These are phyloP conservation scores for Halcyon leucocephala DNA, from an alignment of 2,797 vertebrate genomes.

Conservation along the genomic window DNA sequence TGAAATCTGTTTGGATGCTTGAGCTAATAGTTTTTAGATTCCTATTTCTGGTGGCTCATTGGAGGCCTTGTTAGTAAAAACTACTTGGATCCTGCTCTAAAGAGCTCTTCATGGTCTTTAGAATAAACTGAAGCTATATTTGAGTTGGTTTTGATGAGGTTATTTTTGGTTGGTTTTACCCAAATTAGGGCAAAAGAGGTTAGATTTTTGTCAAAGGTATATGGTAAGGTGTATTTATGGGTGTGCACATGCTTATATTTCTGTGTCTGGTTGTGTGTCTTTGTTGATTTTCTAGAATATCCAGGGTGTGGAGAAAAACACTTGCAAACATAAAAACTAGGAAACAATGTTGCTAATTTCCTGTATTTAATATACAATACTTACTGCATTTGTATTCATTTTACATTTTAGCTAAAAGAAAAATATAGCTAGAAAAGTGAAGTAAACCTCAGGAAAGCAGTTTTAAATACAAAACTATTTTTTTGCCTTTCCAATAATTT, in stretches of 20 bases:
- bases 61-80: neutral
- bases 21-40: neutral
- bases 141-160: neutral
- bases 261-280: neutral
- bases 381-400: conserved; percentile 63
- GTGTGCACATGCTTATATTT: neutral
- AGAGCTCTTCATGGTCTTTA: neutral
- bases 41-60: neutral
- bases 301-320: neutral
- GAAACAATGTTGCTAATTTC: conserved; percentile 42
- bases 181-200: neutral
- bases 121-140: neutral
- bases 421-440: conserved; percentile 45
- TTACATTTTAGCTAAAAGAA: conserved; percentile 66
- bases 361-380: conserved; percentile 62
- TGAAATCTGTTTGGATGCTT: neutral
- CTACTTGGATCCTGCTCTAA: neutral
- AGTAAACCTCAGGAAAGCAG: conserved; percentile 53
- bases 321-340: conserved; percentile 27
- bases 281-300: neutral
- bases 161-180: neutral
- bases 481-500: conserved; percentile 58
- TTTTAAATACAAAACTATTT: conserved; percentile 71
- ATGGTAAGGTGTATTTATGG: neutral
- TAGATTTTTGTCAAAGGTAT: neutral